Conservation (phyloP, 1,140 invertebrate species). For the Dinoponera quadriceps region DNA sequence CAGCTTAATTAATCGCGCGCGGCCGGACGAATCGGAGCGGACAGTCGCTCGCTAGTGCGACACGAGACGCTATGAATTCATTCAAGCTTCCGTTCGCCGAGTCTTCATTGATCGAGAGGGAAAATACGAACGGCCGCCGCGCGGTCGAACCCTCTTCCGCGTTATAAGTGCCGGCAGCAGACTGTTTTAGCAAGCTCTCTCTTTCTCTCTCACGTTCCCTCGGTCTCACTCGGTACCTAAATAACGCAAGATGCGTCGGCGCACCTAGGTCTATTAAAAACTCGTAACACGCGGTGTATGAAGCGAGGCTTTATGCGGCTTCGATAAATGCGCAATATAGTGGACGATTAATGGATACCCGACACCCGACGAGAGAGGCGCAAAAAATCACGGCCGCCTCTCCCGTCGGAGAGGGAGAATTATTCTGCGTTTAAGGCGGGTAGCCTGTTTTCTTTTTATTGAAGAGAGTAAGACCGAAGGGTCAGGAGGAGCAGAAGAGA, state of each 20-base stretch:
- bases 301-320: constrained; percentile 6
- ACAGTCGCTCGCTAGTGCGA: neutral
- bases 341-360: constrained; percentile 30
- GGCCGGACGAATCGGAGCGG: too few relatives aligned
- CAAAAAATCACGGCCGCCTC: constrained; percentile 9
- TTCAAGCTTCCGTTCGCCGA: neutral
- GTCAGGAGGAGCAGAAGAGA: too few relatives aligned
- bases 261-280: constrained; percentile 17
- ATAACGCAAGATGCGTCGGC: constrained; percentile 1
- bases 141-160: neutral
- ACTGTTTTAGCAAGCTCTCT: too few relatives aligned
- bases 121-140: neutral
- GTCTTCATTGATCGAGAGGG: neutral
- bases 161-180: neutral
- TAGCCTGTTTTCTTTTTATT: constrained; percentile 22
- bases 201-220: too few relatives aligned
- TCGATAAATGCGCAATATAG: constrained; percentile 43
- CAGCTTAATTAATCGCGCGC: constrained; percentile 41
- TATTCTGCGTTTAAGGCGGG: constrained; percentile 13
- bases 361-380: neutral
- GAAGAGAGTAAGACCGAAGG: neutral
- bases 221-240: neutral
- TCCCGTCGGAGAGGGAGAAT: neutral
- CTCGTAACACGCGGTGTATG: neutral
- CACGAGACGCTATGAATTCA: neutral